Evolutionary conservation across 53 echinoderm and acorn worm species (phyloP), one percentile per base, ranked within the genome.

Genomic region (Crossaster papposus): DNA sequence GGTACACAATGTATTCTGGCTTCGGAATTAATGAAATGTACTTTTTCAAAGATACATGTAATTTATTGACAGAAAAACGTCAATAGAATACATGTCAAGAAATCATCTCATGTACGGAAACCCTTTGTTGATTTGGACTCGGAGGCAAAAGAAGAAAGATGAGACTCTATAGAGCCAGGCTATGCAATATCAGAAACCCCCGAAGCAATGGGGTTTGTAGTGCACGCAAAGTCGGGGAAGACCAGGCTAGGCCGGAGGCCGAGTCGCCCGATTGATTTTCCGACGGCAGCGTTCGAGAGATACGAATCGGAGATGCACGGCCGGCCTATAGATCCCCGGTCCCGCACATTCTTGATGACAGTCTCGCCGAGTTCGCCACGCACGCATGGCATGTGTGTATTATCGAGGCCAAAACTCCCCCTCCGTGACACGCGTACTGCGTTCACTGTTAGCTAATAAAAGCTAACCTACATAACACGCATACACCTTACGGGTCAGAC

Each of bases 201-300:
- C 9, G 44, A 44, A 44, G 44, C 44, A 5, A 68, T 68, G 68
- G 2, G 7, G 58, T 18, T 51, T 17, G 30, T 2, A 29, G 9
- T 34, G 58, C 58, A 31, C 18, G 62, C 32, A n/a, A n/a, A n/a
- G n/a, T n/a, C n/a, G n/a, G 54, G 30, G 5, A 44, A 44, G 58
- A 52, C 81, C 81, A 81, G 81, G 81, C 81, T 81, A 81, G 62
- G 62, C 81, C 32, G 0, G 2, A 17, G 81, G 81, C 31, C 58
- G 63, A 68, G 28, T 28, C 20, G 79, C 58, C 33, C 81, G 58
- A 81, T 81, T 81, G 81, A 81, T 81, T 81, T 81, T 80, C 52
- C 28, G 52, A 33, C 62, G 20, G 58, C 32, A 52, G n/a, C 32
- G 62, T n/a, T n/a, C 14, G 18, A 62, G 18, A 17, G 62, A 68